phyloP scores from a whole-genome alignment of 2,113 vertebrate species.

The Boleophthalmus pectinirostris region DNA sequence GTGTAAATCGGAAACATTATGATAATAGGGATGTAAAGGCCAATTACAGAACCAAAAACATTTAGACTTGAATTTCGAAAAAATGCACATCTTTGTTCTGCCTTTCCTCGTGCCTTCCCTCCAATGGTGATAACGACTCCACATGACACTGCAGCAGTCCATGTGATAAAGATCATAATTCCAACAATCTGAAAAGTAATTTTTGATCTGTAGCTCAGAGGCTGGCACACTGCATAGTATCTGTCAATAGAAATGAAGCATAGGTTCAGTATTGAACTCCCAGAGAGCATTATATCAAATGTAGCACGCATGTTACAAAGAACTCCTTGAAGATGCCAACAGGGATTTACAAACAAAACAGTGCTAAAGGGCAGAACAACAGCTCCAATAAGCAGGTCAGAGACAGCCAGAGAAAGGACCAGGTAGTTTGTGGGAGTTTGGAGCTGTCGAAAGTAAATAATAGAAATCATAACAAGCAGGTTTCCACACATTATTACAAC shows the following conservation, averaged over 20 bases:
- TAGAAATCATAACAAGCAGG: slow-evolving; percentile 24
- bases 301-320: slow-evolving; percentile 46
- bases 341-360: slow-evolving; percentile 28
- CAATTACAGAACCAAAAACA: slow-evolving; percentile 6
- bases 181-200: slow-evolving; percentile 66
- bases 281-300: slow-evolving; percentile 39
- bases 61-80: background rate
- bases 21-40: slow-evolving; percentile 34
- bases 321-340: slow-evolving; percentile 32
- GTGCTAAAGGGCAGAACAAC: slow-evolving; percentile 36
- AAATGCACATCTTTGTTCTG: slow-evolving; percentile 1
- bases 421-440: slow-evolving; percentile 41
- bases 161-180: slow-evolving; percentile 79
- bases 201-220: slow-evolving; percentile 77
- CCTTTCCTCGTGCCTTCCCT: background rate
- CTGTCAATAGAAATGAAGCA: slow-evolving; percentile 55
- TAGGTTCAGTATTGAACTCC: slow-evolving; percentile 47
- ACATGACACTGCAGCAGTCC: slow-evolving; percentile 77
- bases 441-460: slow-evolving; percentile 39
- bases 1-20: slow-evolving; percentile 41
- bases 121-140: slow-evolving; percentile 62
- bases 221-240: slow-evolving; percentile 55
- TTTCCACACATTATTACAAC: slow-evolving; percentile 12
- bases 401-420: slow-evolving; percentile 36
- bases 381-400: slow-evolving; percentile 32